Evolutionary conservation across 2,888 invertebrate genomes (phyloP).

Genomic region (Leptarthrus brevirostris): DNA sequence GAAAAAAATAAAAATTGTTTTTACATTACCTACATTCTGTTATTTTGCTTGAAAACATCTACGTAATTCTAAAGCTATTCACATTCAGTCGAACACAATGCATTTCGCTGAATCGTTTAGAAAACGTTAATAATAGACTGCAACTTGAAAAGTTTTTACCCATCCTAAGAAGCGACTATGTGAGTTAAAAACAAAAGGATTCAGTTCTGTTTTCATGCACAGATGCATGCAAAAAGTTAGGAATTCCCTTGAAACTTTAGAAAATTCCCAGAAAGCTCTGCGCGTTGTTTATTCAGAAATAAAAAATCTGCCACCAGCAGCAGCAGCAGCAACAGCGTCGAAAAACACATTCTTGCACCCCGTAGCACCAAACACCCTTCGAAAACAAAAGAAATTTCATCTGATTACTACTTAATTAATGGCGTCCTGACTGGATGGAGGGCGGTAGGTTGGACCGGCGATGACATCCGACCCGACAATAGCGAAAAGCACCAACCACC

Average conservation of each 20-base stretch:
- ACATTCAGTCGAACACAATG: too few relatives aligned
- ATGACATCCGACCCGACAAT: slow-evolving; percentile 42
- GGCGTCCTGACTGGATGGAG: slow-evolving; percentile 36
- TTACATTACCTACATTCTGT: too few relatives aligned
- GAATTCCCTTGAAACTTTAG: slow-evolving; percentile 26
- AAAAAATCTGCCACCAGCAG: slow-evolving; percentile 37
- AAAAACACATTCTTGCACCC: slow-evolving; percentile 35
- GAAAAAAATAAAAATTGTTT: too few relatives aligned
- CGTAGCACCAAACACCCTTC: slow-evolving; percentile 26
- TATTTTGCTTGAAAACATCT: too few relatives aligned
- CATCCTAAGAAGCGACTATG: slow-evolving; percentile 1
- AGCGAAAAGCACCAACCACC: slow-evolving; percentile 20
- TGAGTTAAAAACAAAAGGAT: slow-evolving; percentile 5
- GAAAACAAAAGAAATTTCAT: slow-evolving; percentile 48
- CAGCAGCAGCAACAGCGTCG: slow-evolving; percentile 40
- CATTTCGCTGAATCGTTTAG: too few relatives aligned
- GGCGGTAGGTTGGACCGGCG: slow-evolving; percentile 35
- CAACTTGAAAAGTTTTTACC: slow-evolving; percentile 37
- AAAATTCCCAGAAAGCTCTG: slow-evolving; percentile 40
- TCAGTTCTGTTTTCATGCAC: slow-evolving; percentile 32
- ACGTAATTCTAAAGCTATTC: too few relatives aligned
- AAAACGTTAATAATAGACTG: slow-evolving; percentile 27
- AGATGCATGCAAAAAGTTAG: slow-evolving; percentile 40
- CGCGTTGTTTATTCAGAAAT: slow-evolving; percentile 28
- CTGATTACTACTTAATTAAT: slow-evolving; percentile 52